phyloP scores from a whole-genome alignment of 2,113 vertebrate genomes.

The Redunca redunca region DNA sequence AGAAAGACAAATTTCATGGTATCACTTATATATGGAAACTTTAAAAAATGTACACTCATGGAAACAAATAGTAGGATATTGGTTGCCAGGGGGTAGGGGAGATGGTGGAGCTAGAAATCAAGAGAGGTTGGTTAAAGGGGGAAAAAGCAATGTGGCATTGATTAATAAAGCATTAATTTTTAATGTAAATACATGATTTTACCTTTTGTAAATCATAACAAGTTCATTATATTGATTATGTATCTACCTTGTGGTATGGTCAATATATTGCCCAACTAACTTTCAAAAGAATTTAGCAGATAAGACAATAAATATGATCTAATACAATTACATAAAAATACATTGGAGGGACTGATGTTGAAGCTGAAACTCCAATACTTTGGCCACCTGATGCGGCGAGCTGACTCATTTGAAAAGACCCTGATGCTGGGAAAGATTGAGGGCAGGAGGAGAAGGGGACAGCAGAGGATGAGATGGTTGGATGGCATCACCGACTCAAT shows the following conservation, averaged over 20 bases:
- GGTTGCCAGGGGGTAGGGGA: not conserved
- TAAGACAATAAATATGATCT: not conserved
- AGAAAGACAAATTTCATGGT: not conserved
- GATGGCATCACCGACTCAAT: not conserved
- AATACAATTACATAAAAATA: not conserved
- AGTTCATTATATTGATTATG: not conserved
- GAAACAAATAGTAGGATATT: not conserved
- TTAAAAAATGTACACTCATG: not conserved
- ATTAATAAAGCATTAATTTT: not conserved
- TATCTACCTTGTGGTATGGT: not conserved
- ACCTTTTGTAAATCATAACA: not conserved
- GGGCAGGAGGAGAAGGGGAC: not conserved
- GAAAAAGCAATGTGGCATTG: not conserved
- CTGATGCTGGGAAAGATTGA: not conserved
- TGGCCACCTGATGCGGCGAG: fast-evolving
- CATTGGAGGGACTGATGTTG: not conserved
- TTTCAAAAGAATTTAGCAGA: not conserved
- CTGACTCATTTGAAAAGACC: not conserved
- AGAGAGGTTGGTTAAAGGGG: not conserved
- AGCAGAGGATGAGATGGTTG: not conserved
- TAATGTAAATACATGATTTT: not conserved
- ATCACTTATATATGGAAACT: not conserved
- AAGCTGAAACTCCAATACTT: not conserved
- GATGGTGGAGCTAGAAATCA: not conserved
- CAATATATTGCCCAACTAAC: not conserved